Evolutionary conservation across 2,113 vertebrate species (phyloP), one percentile per base, ranked within the genome.

Genomic region (Scatophagus argus): DNA sequence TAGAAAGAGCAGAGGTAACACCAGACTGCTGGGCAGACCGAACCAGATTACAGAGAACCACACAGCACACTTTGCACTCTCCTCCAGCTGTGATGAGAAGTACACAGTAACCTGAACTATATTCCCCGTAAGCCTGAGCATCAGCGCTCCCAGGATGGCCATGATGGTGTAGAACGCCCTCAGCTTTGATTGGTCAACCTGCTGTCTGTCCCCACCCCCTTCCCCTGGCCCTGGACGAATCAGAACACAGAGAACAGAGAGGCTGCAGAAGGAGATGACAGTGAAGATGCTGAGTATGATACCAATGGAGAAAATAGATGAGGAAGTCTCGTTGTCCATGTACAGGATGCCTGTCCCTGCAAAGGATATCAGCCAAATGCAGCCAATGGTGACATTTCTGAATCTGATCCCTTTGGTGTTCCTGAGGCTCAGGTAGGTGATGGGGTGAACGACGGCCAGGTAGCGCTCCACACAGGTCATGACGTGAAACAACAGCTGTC

Each of bases 381-480:
- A 3, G 12, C 39, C 36, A 38, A 54, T 49, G 56, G 1, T 21
- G 31, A 69, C 12, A 1, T 83, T 81, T 21, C 81, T 72, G 44
- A 69, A 21, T 43, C 34, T 31, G 39, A 29, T 41, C 17, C 73
- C 21, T 1, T 9, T 61, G 0, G 0, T 10, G 2, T 27, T 54
- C 17, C 4, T 73, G 52, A 81, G 60, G 17, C 25, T 10, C 47
- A 73, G 8, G 68, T 74, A 87, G 38, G 27, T 17, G 59, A 87
- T 8, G 2, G 85, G 81, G 29, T 87, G 77, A 27, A 81, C 58
- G 0, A 77, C 73, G 3, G 85, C 85, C 61, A 83, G 38, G 72
- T 87, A 87, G 31, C 63, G 73, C 39, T 77, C 77, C 8, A 60
- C 14, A 5, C 85, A 77, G 16, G 80, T 80, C 10, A 87, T 44